phyloP scores from a whole-genome alignment of 2,797 vertebrate species.

The Rhynchonycteris naso region DNA sequence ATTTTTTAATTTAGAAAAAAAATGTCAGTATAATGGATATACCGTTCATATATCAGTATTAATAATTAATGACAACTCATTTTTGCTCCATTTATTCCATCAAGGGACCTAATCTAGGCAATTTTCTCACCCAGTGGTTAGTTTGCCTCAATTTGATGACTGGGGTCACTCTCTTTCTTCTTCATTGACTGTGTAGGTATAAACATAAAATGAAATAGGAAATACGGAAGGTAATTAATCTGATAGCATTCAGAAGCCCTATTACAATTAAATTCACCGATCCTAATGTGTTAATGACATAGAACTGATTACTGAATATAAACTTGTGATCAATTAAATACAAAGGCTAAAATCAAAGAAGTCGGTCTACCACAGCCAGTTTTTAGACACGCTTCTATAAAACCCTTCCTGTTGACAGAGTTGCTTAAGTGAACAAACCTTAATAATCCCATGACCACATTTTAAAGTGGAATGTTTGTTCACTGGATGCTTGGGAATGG shows the following conservation, averaged over 20 bases:
- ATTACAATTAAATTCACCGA: conserved; percentile 51
- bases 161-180: neutral
- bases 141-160: conserved; percentile 39
- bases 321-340: neutral
- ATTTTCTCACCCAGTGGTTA: neutral
- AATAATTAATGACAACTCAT: neutral
- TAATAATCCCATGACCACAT: neutral
- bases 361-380: neutral
- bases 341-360: neutral
- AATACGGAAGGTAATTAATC: conserved; percentile 7
- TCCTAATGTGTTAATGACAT: neutral
- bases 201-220: conserved; percentile 43
- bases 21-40: neutral
- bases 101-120: neutral
- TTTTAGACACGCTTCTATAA: neutral
- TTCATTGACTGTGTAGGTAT: neutral
- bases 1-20: neutral
- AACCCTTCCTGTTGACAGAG: neutral
- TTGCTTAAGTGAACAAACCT: neutral
- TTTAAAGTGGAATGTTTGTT: neutral
- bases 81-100: conserved; percentile 17
- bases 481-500: neutral
- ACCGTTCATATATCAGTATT: neutral
- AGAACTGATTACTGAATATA: neutral
- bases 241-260: neutral